Percentiles rank a stretch among this genome's conserved stretches.
These are phyloP conservation scores for Stomorhina lunata DNA, from an alignment of 2,888 invertebrate species.

Conservation along the genomic window DNA sequence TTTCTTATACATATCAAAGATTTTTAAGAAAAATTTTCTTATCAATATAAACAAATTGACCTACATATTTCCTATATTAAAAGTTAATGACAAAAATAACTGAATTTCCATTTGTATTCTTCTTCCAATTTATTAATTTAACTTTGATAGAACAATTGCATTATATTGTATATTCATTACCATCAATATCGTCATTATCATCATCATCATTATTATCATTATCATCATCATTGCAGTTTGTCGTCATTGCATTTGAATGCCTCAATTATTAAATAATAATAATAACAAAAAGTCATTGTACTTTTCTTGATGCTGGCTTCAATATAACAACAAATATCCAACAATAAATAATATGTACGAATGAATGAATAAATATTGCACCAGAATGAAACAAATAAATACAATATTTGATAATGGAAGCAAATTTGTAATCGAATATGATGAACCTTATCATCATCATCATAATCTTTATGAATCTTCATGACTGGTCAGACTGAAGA, in stretches of 20 bases:
- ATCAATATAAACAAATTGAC: no score
- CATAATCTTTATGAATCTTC: no score
- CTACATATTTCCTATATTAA: no score
- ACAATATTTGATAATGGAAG: not conserved
- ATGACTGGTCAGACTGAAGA: conserved; percentile 38
- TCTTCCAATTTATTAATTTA: not conserved
- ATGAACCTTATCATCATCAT: not conserved
- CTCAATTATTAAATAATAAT: conserved; percentile 46
- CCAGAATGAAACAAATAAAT: not conserved
- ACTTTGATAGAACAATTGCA: not conserved
- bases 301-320: conserved; percentile 30
- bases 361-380: conserved; percentile 19
- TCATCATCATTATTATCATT: not conserved
- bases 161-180: conserved; percentile 8
- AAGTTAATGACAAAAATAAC: no score
- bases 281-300: conserved; percentile 53
- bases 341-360: no score
- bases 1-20: no score
- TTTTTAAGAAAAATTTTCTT: no score
- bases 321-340: no score
- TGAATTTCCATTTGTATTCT: not conserved
- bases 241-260: no score
- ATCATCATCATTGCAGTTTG: no score
- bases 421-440: conserved; percentile 8
- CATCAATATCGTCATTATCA: no score